Percentiles rank a stretch among this genome's conserved stretches.
Conservation (phyloP, 2,888 invertebrate species). For the Pristionchus exspectatus region DNA sequence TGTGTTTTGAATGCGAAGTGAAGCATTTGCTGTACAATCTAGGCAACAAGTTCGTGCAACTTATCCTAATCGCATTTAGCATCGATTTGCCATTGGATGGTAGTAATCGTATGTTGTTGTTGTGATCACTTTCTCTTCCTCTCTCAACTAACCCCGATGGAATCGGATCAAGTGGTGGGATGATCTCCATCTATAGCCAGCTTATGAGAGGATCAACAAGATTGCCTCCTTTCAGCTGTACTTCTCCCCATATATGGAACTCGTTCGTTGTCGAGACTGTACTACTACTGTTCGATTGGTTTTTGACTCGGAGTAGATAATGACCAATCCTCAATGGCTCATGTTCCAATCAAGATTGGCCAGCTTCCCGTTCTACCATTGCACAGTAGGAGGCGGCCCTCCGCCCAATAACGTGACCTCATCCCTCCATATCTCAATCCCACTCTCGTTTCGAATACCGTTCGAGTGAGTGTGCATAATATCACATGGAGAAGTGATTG, state of each 20-base stretch:
- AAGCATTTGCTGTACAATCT: neutral
- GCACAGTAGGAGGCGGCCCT: conserved; percentile 22
- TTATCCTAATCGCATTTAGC: neutral
- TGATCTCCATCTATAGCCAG: conserved; percentile 3
- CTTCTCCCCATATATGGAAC: neutral
- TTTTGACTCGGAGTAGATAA: neutral
- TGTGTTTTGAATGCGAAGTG: too few relatives aligned
- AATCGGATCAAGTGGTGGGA: conserved; percentile 22
- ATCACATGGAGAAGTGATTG: conserved; percentile 29
- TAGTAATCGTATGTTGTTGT: neutral
- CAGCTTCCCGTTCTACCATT: neutral
- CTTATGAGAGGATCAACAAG: conserved; percentile 36
- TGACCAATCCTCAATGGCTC: neutral
- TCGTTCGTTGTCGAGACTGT: neutral
- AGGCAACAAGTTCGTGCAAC: neutral
- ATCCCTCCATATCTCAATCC: neutral
- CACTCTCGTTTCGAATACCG: conserved; percentile 19
- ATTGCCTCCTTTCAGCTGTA: neutral
- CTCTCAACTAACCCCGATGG: neutral
- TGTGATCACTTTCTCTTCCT: neutral
- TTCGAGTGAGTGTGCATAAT: conserved; percentile 39
- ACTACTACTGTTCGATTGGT: neutral
- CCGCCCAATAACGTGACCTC: conserved; percentile 26
- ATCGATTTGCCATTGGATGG: conserved; percentile 24
- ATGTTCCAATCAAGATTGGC: neutral